Base-by-base conservation (phyloP, 2,113 vertebrate species). In the Scolopax mira region DNA sequence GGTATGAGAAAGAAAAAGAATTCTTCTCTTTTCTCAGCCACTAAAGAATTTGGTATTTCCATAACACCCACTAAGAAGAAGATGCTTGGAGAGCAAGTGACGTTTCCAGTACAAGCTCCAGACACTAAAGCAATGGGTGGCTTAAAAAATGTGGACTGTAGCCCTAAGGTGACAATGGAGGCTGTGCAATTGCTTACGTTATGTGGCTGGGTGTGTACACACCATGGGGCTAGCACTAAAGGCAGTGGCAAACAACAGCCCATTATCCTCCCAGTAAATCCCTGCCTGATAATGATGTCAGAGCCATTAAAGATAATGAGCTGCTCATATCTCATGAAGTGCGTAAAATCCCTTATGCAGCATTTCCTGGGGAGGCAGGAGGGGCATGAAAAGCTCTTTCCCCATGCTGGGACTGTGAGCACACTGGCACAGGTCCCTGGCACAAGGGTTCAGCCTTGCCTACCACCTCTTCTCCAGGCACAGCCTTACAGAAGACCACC, bases 361-460 rank as follows among this genome's bases (percentile, higher is more conserved):
- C 44, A 61, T 42, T 77, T 72, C 31, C 51, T 2, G 3, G 41
- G 18, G 3, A 70, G 27, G 7, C 7, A 2, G 33, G 41, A 82
- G 9, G 19, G 35, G 21, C 37, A 54, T 48, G 62, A 49, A 87
- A 81, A 57, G 11, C 4, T 71, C 31, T 79, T 74, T 71, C 24
- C 72, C 10, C 7, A 5, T 0, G 2, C 0, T 1, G 28, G 19
- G 24, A 33, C 3, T 1, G 10, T 52, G 22, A 69, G 21, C 6
- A 14, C 0, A 0, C 10, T 55, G 46, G 11, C n/a, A 60, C 1
- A 1, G 28, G 39, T 0, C 0, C 16, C 10, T 66, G 39, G 10
- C 3, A 3, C 46, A 49, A 14, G 5, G 60, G 15, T 5, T 72
- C 30, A 46, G 41, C 30, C 44, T 51, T 79, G 33, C 7, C 17